Evolutionary conservation across 2,113 vertebrate species (phyloP).

Genomic region (Tyrannus savana): DNA sequence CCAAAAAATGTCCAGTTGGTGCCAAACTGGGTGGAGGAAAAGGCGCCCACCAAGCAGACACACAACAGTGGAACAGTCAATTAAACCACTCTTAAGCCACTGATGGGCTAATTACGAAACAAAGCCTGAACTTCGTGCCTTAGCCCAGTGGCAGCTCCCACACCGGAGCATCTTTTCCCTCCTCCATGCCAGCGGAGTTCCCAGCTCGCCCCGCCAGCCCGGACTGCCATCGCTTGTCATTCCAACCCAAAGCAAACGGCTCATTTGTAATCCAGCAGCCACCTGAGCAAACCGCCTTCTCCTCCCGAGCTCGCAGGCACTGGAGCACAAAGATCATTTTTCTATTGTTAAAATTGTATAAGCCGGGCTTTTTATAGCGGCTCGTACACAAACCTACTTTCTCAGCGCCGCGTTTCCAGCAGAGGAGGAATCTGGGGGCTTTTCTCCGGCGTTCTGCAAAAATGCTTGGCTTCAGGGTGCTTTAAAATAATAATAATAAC

Average conservation of each 20-base stretch:
- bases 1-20: background rate
- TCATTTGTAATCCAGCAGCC: constrained; percentile 87
- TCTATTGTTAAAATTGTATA: constrained; percentile 79
- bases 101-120: constrained; percentile 81
- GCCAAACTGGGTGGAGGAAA: background rate
- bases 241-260: constrained; percentile 80
- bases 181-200: background rate
- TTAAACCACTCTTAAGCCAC: constrained; percentile 80
- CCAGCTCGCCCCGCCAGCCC: constrained; percentile 66
- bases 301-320: constrained; percentile 63
- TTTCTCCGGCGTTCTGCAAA: constrained; percentile 11
- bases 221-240: constrained; percentile 85
- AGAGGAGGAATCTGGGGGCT: constrained; percentile 1
- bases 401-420: background rate
- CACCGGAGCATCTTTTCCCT: background rate
- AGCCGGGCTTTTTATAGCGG: constrained; percentile 70
- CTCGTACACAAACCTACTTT: constrained; percentile 64
- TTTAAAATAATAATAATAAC: constrained; percentile 24
- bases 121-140: constrained; percentile 73
- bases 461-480: constrained; percentile 59
- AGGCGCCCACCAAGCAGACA: constrained; percentile 5
- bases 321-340: constrained; percentile 79
- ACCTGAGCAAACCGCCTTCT: constrained; percentile 76
- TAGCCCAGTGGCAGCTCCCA: constrained; percentile 61
- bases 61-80: constrained; percentile 77